Conservation (phyloP, 2,888 invertebrate species). For the Leucozona laternaria region DNA sequence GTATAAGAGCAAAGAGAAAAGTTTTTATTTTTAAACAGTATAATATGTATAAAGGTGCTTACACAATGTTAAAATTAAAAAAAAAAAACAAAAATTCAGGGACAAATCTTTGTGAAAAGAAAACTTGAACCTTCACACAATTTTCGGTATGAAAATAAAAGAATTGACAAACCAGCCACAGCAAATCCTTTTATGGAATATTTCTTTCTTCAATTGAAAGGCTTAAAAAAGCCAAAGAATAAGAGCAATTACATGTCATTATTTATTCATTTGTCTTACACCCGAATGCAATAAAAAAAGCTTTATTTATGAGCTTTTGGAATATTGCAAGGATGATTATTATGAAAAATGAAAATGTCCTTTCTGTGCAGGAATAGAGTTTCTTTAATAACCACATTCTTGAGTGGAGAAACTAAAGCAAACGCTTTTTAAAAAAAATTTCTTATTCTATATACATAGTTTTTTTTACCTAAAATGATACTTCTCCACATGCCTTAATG, state of each 20-base stretch:
- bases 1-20: no score
- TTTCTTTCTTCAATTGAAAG: background rate
- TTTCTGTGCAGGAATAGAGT: no score
- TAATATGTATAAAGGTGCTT: no score
- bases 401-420: no score
- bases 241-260: conserved; percentile 28
- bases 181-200: background rate
- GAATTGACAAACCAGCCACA: background rate
- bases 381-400: no score
- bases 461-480: no score
- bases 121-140: conserved; percentile 6
- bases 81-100: background rate
- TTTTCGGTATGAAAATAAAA: background rate
- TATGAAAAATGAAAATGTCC: no score
- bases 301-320: background rate
- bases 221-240: background rate
- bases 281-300: background rate
- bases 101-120: background rate
- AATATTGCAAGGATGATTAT: background rate
- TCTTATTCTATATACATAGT: no score
- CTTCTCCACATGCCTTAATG: no score
- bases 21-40: background rate
- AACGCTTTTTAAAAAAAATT: no score
- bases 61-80: background rate
- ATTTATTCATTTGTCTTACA: conserved; percentile 16